phyloP scores from a whole-genome alignment of 2,888 invertebrate genomes.

The Drosophila flavopinicola region DNA sequence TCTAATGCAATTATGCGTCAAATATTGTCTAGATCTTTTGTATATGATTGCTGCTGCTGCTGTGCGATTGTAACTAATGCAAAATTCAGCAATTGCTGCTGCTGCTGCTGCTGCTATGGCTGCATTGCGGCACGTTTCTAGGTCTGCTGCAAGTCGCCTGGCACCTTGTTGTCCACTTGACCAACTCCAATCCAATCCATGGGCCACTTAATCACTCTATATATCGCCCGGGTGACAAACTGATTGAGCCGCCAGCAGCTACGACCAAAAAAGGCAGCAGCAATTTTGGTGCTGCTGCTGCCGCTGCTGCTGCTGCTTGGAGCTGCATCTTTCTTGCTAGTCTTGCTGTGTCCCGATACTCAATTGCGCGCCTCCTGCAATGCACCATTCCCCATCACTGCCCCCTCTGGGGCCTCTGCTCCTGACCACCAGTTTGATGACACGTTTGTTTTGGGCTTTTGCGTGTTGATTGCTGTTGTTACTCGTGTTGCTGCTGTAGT shows the following conservation, averaged over 20 bases:
- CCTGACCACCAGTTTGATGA: constrained; percentile 29
- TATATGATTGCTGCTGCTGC: constrained; percentile 61
- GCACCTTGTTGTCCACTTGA: constrained; percentile 13
- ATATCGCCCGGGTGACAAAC: constrained; percentile 80
- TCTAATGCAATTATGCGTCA: constrained; percentile 76
- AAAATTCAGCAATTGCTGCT: constrained; percentile 42
- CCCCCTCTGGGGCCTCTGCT: constrained; percentile 5
- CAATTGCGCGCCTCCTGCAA: background rate
- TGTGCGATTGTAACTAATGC: constrained; percentile 43
- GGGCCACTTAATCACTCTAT: constrained; percentile 76
- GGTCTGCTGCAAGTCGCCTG: constrained; percentile 21
- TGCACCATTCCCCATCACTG: background rate
- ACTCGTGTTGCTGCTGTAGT: constrained; percentile 30
- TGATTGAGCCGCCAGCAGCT: constrained; percentile 71
- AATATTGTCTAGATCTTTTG: constrained; percentile 64
- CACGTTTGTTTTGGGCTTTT: constrained; percentile 79
- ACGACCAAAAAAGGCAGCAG: constrained; percentile 66
- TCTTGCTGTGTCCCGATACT: constrained; percentile 37
- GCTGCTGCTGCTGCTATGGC: background rate
- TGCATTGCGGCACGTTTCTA: constrained; percentile 65
- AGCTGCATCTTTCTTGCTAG: constrained; percentile 64
- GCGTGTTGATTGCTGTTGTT: constrained; percentile 71
- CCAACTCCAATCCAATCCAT: constrained; percentile 63
- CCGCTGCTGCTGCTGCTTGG: constrained; percentile 32
- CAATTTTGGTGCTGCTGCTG: constrained; percentile 59